These are phyloP conservation scores for Forbesichthys agassizii DNA, from an alignment of 2,113 vertebrate species.

Conservation along the genomic window DNA sequence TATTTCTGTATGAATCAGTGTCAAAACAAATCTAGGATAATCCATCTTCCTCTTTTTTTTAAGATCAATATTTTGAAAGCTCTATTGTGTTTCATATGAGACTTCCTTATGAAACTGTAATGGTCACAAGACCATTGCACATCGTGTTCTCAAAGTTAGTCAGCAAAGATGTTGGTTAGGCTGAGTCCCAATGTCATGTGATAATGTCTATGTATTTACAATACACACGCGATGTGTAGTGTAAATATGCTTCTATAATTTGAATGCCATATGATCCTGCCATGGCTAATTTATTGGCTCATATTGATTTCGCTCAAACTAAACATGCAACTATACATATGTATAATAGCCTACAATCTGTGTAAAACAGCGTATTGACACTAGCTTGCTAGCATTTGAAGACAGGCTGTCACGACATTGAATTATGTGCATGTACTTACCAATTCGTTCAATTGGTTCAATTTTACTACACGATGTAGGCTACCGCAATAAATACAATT, in stretches of 20 bases:
- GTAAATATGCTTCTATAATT: not conserved
- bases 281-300: too few relatives aligned
- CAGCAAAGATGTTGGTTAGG: too few relatives aligned
- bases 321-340: not conserved
- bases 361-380: constrained; percentile 28
- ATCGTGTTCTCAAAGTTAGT: constrained; percentile 1
- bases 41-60: constrained; percentile 37
- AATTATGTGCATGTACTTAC: constrained; percentile 44
- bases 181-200: constrained; percentile 52
- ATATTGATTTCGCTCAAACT: not conserved
- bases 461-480: constrained; percentile 15
- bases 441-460: constrained; percentile 21
- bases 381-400: constrained; percentile 36
- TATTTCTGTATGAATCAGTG: constrained; percentile 2
- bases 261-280: too few relatives aligned
- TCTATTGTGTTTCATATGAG: not conserved
- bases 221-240: not conserved
- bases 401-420: constrained; percentile 54
- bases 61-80: not conserved
- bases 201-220: constrained; percentile 24
- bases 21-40: not conserved
- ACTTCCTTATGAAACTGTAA: constrained; percentile 32
- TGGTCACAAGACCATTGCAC: not conserved
- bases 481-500: constrained; percentile 21
- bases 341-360: not conserved